Conservation (phyloP, 2,888 invertebrate species). For the Saturnia japonica region DNA sequence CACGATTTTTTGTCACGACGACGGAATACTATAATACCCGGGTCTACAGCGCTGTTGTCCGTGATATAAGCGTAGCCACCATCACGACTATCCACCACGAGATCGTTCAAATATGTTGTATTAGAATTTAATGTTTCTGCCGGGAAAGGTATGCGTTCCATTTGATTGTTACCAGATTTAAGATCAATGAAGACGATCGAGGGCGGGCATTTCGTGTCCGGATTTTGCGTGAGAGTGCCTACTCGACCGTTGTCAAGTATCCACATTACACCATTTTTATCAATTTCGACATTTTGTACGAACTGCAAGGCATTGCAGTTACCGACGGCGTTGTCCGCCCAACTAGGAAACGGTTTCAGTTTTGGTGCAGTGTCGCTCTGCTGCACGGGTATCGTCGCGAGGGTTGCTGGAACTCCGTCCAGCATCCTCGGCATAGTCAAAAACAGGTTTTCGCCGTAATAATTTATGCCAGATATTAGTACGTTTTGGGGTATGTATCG, state of each 20-base stretch:
- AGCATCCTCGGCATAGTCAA: conserved; percentile 87
- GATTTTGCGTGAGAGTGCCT: conserved; percentile 81
- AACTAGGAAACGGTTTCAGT: conserved; percentile 86
- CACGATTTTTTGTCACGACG: conserved; percentile 84
- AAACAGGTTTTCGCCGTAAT: conserved; percentile 85
- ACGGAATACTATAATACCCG: conserved; percentile 88
- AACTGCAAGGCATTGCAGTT: conserved; percentile 87
- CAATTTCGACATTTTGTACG: conserved; percentile 88
- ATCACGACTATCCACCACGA: conserved; percentile 87
- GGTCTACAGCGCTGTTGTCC: conserved; percentile 85
- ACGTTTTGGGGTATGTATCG: conserved; percentile 86
- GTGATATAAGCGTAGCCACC: conserved; percentile 88
- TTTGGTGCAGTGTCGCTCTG: conserved; percentile 79
- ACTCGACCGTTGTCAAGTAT: conserved; percentile 86
- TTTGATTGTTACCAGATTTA: conserved; percentile 79
- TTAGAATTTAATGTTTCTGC: conserved; percentile 80
- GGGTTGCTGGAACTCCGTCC: conserved; percentile 86
- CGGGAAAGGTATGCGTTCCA: conserved; percentile 84
- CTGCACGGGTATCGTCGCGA: conserved; percentile 81
- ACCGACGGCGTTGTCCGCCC: conserved; percentile 85
- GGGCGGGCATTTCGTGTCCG: conserved; percentile 83
- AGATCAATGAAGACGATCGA: conserved; percentile 86
- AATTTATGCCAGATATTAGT: conserved; percentile 85
- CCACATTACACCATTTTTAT: conserved; percentile 86
- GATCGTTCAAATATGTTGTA: conserved; percentile 85